Base-by-base conservation (phyloP, 2,113 vertebrate genomes). In the Cariama cristata region DNA sequence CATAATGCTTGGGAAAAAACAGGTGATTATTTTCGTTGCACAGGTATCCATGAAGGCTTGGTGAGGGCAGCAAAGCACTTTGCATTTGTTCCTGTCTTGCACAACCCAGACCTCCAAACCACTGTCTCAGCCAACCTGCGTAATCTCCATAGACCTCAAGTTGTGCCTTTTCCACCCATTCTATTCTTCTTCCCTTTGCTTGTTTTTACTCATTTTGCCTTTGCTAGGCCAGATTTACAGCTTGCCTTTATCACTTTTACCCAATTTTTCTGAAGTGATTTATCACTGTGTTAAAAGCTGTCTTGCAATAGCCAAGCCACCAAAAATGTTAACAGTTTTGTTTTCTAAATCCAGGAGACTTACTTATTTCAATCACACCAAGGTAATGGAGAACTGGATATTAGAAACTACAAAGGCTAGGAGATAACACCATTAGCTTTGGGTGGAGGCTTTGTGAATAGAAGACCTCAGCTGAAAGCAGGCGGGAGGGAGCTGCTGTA, bases 401-500 rank as follows among this genome's bases (percentile, higher is more conserved):
- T 79, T 45, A 82, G 38, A 33, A 74, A 22, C 42, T 33, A 17
- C 14, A 44, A 47, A 56, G 38, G 6, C 52, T 90, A 26, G 11
- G 19, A 88, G 28, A 27, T 55, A 2, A 2, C 0, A 1, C 32
- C 21, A 5, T 55, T 67, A 49, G 6, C 15, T 13, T 88, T 44
- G 75, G 30, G 6, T 59, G 23, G 38, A 55, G 9, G 18, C 42
- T 32, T 93, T 42, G 21, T 47, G 72, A n/a, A 20, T 10, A 49
- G 40, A 50, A 8, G 6, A 63, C 53, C 18, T 84, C 27, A 58
- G 21, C 7, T 53, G 52, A 45, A 74, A 44, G 32, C 68, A 42
- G 64, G 13, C 18, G 35, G 49, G 58, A 88, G 58, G 21, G 27
- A 58, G 24, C 26, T 67, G 44, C 62, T 44, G 16, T 49, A 35